These are phyloP conservation scores for Nebria brevicollis DNA, from an alignment of 2,888 invertebrate genomes.

Conservation along the genomic window DNA sequence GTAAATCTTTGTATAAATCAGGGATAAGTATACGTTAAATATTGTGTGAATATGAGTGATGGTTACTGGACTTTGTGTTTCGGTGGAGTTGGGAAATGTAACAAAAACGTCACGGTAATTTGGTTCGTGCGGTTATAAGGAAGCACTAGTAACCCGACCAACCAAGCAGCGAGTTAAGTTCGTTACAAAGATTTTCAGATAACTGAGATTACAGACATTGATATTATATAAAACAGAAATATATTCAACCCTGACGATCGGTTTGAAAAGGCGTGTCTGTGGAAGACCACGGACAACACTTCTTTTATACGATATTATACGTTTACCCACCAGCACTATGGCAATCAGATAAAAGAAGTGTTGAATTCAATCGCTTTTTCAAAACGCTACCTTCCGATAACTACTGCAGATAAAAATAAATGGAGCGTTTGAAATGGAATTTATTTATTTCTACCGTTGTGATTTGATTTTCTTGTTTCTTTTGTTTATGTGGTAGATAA, in stretches of 20 bases:
- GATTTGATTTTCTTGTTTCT: conserved; percentile 20
- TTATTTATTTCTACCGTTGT: conserved; percentile 6
- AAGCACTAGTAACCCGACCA: conserved; percentile 23
- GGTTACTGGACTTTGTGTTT: neutral
- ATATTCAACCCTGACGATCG: neutral
- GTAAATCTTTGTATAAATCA: no score
- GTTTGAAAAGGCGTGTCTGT: neutral
- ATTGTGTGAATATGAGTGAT: neutral
- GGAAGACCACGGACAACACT: neutral
- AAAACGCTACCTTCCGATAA: conserved; percentile 18
- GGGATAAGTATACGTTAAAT: neutral
- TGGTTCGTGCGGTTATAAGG: conserved; percentile 35
- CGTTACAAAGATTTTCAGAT: conserved; percentile 39
- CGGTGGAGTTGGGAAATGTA: neutral
- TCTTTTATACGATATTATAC: neutral
- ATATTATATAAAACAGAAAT: conserved; percentile 19
- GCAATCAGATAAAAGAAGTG: conserved; percentile 22
- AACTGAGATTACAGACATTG: conserved; percentile 36
- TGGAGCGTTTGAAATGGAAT: conserved; percentile 12
- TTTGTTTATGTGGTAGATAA: neutral
- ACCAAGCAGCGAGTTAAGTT: conserved; percentile 15
- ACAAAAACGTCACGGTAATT: conserved; percentile 27
- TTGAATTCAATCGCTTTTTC: conserved; percentile 34
- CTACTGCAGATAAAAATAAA: conserved; percentile 31
- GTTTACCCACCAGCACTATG: neutral